These are phyloP conservation scores for Notarius lentiginosus DNA, from an alignment of 2,113 vertebrate species.

Conservation along the genomic window DNA sequence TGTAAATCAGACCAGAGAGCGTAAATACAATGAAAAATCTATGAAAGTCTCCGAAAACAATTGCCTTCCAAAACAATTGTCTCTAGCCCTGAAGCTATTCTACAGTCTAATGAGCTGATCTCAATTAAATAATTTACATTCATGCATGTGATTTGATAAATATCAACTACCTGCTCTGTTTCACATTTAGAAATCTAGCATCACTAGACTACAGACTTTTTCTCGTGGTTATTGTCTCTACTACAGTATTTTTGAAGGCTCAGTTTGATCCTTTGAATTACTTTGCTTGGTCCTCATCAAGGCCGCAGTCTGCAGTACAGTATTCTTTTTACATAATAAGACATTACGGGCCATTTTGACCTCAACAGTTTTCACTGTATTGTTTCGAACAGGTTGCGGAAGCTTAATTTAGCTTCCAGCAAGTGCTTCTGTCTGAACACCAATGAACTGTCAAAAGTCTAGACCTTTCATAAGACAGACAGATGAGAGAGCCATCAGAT, in stretches of 20 bases:
- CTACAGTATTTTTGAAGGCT: background rate
- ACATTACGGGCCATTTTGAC: background rate
- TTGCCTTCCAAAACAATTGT: background rate
- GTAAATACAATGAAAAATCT: background rate
- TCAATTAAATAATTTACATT: background rate
- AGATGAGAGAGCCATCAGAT: conserved; percentile 12
- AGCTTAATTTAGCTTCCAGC: conserved; percentile 7
- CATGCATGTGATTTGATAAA: background rate
- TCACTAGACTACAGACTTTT: background rate
- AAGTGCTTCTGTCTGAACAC: background rate
- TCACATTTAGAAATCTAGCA: background rate
- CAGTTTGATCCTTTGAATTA: background rate
- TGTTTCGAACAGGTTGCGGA: background rate
- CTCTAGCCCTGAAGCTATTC: background rate
- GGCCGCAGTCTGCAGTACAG: background rate
- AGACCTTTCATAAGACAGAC: conserved; percentile 6
- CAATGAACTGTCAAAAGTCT: conserved; percentile 9
- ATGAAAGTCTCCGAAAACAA: background rate
- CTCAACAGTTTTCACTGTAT: background rate
- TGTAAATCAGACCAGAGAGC: background rate
- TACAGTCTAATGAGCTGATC: background rate
- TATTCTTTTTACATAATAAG: background rate
- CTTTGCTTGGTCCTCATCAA: background rate
- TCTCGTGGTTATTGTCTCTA: background rate
- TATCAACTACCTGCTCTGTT: background rate